Percentiles rank a stretch among this genome's conserved stretches.
phyloP scores from a whole-genome alignment of 2,888 invertebrate species.

The Xestia sexstrigata region DNA sequence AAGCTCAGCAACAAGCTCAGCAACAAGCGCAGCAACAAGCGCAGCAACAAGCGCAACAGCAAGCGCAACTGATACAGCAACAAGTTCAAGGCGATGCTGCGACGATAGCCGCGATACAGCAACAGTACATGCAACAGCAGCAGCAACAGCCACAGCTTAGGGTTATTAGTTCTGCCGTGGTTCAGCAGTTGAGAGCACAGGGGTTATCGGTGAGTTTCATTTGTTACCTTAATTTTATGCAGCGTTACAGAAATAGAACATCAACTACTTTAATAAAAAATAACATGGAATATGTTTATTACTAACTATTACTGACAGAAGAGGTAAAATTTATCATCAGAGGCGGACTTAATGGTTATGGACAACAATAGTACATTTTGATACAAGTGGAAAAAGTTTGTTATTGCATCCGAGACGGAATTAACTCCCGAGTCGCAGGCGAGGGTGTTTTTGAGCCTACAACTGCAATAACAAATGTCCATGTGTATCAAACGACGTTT shows the following conservation, averaged over 20 bases:
- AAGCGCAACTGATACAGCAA: constrained; percentile 84
- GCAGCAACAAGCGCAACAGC: constrained; percentile 65
- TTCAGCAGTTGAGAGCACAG: constrained; percentile 91
- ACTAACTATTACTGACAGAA: neutral
- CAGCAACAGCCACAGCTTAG: constrained; percentile 90
- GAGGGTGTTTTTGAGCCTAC: too few species aligned
- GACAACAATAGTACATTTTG: too few species aligned
- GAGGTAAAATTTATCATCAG: neutral
- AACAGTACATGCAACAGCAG: constrained; percentile 87
- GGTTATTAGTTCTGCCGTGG: constrained; percentile 91
- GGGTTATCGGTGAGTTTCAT: constrained; percentile 84
- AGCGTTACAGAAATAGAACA: neutral
- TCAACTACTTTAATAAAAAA: too few species aligned
- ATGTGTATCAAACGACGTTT: too few species aligned
- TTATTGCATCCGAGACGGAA: too few species aligned
- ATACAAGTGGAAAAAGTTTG: too few species aligned
- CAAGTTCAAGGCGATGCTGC: constrained; percentile 87
- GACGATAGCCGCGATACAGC: constrained; percentile 87
- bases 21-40: constrained; percentile 76
- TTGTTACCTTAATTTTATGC: neutral
- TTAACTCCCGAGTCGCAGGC: too few species aligned
- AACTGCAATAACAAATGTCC: too few species aligned
- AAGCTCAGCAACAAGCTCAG: constrained; percentile 72
- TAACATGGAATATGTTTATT: neutral
- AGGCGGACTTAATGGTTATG: neutral